Percentiles rank a stretch among this genome's conserved stretches.
Conservation (phyloP, 2,113 vertebrate species). For the Stegostoma tigrinum region DNA sequence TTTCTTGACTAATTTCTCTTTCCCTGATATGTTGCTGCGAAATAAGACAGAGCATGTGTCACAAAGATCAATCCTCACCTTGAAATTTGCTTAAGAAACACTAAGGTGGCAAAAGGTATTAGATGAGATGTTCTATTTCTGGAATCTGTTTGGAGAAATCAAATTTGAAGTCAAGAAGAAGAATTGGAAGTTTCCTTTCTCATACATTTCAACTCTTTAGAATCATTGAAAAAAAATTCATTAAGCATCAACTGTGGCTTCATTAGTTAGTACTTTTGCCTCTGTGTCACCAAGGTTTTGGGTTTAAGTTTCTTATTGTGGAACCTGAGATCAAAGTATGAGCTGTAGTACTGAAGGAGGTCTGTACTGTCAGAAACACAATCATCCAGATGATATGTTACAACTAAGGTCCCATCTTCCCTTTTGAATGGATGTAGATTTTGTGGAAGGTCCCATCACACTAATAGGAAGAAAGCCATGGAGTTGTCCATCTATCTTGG, state of each 20-base stretch:
- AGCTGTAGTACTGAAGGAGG: not conserved
- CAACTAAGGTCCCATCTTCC: not conserved
- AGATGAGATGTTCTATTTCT: not conserved
- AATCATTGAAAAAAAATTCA: not conserved
- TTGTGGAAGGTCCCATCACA: not conserved
- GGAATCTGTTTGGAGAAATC: not conserved
- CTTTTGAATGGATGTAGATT: not conserved
- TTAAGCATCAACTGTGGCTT: not conserved
- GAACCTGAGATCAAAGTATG: not conserved
- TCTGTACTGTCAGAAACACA: not conserved
- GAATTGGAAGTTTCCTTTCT: not conserved
- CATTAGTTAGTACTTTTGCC: not conserved
- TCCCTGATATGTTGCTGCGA: conserved; percentile 64
- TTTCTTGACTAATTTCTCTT: conserved; percentile 67
- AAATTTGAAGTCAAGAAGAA: not conserved
- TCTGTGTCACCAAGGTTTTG: not conserved
- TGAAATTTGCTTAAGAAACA: not conserved
- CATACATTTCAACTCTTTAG: not conserved
- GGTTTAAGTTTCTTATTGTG: not conserved
- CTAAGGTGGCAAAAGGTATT: not conserved
- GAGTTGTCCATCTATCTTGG: not conserved
- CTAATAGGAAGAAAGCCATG: not conserved
- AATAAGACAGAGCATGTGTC: conserved; percentile 60
- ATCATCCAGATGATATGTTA: not conserved
- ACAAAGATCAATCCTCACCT: not conserved